Evolutionary conservation across 2,888 invertebrate species (phyloP), one percentile per base, ranked within the genome.

Genomic region (Tinea semifulvella): DNA sequence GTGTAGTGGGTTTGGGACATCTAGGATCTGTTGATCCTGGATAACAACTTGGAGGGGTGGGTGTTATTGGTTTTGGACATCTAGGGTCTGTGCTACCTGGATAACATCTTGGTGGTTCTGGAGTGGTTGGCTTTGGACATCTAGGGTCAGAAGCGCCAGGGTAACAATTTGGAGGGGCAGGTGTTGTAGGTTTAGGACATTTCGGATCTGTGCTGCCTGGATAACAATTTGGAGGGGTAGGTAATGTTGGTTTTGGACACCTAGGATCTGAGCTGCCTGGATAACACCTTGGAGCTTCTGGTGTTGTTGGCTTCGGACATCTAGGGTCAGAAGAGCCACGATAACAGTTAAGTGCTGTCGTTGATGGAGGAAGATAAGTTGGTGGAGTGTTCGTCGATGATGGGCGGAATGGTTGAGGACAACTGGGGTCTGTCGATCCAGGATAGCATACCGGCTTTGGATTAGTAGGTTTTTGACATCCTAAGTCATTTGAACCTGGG

Each of bases 41-140:
- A 42, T 55, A 73, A 40, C 69, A 72, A 0, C 47, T 52, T 6
- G 57, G 57, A 4, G 50, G 50, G 42, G 55, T 54, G 53, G 79
- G 58, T 0, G 56, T 56, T 5, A 59, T 55, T 2, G 60, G 54
- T 50, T 56, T 55, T 0, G 59, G 61, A 22, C 63, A 65, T 8
- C 61, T 47, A 0, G 64, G 60, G 45, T 73, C 70, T 1, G 47
- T 52, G 2, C 55, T 60, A 13, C 72, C 71, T 2, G 72, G 74
- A 54, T 57, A 69, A 46, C 71, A 69, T 11, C 43, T 49, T 11
- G 43, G 26, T 46, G 17, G 48, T 10, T 28, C 36, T 28, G 43
- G 27, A 27, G 47, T 68, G 48, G 11, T 56, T 48, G 53, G 62
- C 46, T 42, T 53, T 1, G 65, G 60, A 43, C 71, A 73, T 20